Evolutionary conservation across 2,113 vertebrate species (phyloP).

Genomic region (Leiothrix lutea): DNA sequence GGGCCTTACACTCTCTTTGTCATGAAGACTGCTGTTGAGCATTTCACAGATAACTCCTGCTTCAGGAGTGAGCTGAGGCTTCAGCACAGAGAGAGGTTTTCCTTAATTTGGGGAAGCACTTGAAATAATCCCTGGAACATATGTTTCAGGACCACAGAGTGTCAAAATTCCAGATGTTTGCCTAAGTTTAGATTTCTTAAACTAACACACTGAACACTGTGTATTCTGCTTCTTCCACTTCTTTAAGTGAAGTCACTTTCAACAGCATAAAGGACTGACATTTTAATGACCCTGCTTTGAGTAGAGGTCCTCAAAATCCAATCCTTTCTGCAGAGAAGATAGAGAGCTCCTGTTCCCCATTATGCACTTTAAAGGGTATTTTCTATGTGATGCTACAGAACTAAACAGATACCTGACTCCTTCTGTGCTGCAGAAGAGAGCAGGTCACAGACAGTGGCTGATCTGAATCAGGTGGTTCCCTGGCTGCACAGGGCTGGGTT

Average conservation of each 20-base stretch:
- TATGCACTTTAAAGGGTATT: neutral
- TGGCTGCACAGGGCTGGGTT: neutral
- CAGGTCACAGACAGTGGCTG: neutral
- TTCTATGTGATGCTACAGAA: neutral
- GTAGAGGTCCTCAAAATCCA: neutral
- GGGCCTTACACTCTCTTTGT: neutral
- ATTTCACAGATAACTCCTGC: neutral
- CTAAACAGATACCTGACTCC: neutral
- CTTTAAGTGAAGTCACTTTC: neutral
- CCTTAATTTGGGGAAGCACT: neutral
- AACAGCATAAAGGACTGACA: neutral
- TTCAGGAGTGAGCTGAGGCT: neutral
- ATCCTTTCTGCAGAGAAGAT: neutral
- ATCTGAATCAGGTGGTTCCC: neutral
- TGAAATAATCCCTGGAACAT: neutral
- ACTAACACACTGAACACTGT: neutral
- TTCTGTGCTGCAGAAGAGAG: neutral
- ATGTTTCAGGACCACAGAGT: neutral
- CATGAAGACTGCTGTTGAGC: neutral
- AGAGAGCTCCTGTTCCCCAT: neutral
- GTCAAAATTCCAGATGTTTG: neutral
- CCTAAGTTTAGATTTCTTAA: neutral
- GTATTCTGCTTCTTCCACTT: neutral
- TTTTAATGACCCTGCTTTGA: neutral
- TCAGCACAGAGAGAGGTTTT: neutral